These are phyloP conservation scores for Yasuhikotakia modesta DNA, from an alignment of 2,797 vertebrate species.

Conservation along the genomic window DNA sequence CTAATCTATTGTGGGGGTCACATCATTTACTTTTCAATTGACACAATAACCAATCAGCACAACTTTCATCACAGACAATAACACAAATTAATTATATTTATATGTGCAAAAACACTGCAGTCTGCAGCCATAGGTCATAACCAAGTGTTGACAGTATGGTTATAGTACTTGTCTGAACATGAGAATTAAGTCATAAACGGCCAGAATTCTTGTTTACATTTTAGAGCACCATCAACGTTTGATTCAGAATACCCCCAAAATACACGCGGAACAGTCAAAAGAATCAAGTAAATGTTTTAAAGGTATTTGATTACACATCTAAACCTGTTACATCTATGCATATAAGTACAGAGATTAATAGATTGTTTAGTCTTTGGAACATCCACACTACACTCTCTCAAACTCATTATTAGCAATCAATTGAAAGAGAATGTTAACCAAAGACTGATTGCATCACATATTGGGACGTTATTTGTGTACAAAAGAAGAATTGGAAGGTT, in stretches of 20 bases:
- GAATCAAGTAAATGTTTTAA: background rate
- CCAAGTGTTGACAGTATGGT: background rate
- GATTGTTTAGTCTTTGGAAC: background rate
- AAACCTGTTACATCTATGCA: background rate
- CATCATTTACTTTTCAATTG: conserved; percentile 28
- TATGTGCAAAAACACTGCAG: conserved; percentile 47
- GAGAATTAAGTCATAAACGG: background rate
- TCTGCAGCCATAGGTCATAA: conserved; percentile 22
- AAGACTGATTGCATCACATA: conserved; percentile 8
- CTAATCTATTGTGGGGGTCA: conserved; percentile 41
- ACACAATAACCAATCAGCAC: conserved; percentile 32
- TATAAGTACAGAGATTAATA: background rate
- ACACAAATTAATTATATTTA: conserved; percentile 36
- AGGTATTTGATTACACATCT: background rate
- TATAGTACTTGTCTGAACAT: background rate
- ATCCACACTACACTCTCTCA: background rate
- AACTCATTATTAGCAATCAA: background rate
- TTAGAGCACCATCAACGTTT: conserved; percentile 9
- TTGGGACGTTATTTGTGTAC: conserved; percentile 49
- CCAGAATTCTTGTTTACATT: background rate
- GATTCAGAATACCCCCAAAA: too few relatives aligned
- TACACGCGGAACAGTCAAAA: background rate
- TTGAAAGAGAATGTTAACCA: background rate
- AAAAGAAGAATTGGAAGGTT: conserved; percentile 61
- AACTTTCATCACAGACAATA: conserved; percentile 17